Evolutionary conservation across 2,797 vertebrate species (phyloP).

Genomic region (Perodicticus potto): DNA sequence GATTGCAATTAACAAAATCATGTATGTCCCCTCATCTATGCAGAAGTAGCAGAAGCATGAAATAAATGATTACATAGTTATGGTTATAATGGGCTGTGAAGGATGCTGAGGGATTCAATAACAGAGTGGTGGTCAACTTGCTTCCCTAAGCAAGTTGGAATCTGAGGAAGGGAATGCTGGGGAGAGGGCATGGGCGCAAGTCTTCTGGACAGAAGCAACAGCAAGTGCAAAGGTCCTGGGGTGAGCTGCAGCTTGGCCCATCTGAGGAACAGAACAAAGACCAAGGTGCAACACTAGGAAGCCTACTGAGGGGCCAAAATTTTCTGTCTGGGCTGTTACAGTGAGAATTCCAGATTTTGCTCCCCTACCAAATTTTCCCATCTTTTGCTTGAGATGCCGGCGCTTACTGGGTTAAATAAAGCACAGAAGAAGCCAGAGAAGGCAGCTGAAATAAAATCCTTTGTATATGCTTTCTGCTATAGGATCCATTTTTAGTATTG

Average conservation of each 20-base stretch:
- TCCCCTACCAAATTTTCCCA: background rate
- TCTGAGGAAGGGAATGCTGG: background rate
- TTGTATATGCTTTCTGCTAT: conserved; percentile 88
- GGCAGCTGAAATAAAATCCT: conserved; percentile 88
- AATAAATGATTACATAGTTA: background rate
- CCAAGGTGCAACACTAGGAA: too few species aligned
- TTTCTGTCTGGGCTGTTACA: background rate
- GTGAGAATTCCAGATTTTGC: background rate
- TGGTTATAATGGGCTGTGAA: background rate
- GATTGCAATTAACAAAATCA: background rate
- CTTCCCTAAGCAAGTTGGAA: background rate
- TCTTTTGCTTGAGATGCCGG: background rate
- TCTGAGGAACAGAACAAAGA: background rate
- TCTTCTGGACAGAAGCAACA: accelerated
- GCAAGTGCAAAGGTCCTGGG: background rate
- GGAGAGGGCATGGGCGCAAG: background rate
- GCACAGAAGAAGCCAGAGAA: conserved; percentile 84
- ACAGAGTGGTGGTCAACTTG: background rate
- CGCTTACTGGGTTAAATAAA: conserved; percentile 82
- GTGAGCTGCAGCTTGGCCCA: background rate
- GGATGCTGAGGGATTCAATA: background rate
- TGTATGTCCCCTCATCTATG: background rate
- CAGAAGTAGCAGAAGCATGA: background rate
- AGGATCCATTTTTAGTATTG: conserved; percentile 89
- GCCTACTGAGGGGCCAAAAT: background rate